These are phyloP conservation scores for Augochlora pura DNA, from an alignment of 1,140 invertebrate genomes.

Conservation along the genomic window DNA sequence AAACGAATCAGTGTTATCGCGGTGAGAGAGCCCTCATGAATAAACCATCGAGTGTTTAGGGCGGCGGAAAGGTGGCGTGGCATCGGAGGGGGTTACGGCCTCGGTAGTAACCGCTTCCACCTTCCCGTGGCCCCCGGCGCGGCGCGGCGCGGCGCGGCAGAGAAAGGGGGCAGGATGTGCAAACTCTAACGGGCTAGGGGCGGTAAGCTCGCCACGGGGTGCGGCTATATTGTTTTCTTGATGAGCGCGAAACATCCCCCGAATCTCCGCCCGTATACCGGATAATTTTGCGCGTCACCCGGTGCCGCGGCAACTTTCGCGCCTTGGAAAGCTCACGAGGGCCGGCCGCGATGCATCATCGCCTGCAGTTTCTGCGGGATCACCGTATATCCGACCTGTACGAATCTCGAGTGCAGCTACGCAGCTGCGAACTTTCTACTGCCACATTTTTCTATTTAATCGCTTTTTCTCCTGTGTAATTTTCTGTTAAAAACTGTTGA, in stretches of 20 bases:
- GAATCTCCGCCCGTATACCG: slow-evolving; percentile 53
- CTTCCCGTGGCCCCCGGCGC: slow-evolving; percentile 25
- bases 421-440: too few species aligned
- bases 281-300: slow-evolving; percentile 62
- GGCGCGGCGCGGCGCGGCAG: neutral
- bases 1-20: slow-evolving; percentile 79
- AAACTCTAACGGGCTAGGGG: slow-evolving; percentile 59
- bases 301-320: slow-evolving; percentile 17
- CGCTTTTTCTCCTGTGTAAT: too few species aligned
- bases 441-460: too few species aligned
- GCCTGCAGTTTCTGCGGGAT: neutral
- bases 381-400: neutral
- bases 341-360: too few species aligned
- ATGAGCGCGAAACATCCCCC: slow-evolving; percentile 74
- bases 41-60: slow-evolving; percentile 79
- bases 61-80: slow-evolving; percentile 60
- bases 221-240: slow-evolving; percentile 79
- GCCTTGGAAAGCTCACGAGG: too few species aligned
- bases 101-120: slow-evolving; percentile 53
- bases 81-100: slow-evolving; percentile 65
- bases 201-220: slow-evolving; percentile 72
- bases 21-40: slow-evolving; percentile 77
- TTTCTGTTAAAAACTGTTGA: too few species aligned
- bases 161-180: slow-evolving; percentile 16
- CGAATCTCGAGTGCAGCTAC: neutral